These are phyloP conservation scores for Acronicta aceris DNA, from an alignment of 2,888 invertebrate genomes.

Conservation along the genomic window DNA sequence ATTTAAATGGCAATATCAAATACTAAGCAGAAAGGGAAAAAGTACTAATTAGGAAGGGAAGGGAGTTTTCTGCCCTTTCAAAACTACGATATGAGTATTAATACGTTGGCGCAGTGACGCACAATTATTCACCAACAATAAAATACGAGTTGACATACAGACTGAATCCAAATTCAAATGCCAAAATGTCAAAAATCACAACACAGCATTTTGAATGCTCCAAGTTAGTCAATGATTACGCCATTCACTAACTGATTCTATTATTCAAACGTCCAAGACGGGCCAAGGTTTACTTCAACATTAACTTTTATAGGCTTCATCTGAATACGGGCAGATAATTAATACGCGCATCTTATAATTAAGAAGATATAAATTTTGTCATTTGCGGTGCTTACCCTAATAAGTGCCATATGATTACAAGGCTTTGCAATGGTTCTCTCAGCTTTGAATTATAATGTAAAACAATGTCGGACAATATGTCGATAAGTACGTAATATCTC, in stretches of 20 bases:
- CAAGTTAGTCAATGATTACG: constrained; percentile 60
- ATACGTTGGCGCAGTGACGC: no score
- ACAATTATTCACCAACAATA: no score
- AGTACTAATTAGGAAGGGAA: no score
- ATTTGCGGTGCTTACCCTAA: neutral
- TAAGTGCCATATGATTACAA: constrained; percentile 7
- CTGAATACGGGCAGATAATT: constrained; percentile 14
- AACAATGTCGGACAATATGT: constrained; percentile 65
- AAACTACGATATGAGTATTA: no score
- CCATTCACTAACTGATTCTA: constrained; percentile 63
- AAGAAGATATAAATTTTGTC: constrained; percentile 8
- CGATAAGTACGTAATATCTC: constrained; percentile 70
- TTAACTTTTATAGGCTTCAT: constrained; percentile 58
- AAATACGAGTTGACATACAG: neutral
- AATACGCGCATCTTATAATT: constrained; percentile 6
- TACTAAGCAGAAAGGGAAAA: no score
- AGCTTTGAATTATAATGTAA: constrained; percentile 35
- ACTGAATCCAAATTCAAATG: constrained; percentile 3
- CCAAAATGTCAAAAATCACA: constrained; percentile 45
- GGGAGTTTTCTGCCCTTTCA: no score
- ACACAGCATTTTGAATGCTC: constrained; percentile 38
- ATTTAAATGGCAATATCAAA: no score
- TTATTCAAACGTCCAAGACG: constrained; percentile 63
- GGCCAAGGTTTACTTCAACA: constrained; percentile 65
- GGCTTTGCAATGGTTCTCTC: constrained; percentile 64